Evolutionary conservation across 2,888 invertebrate species (phyloP), one percentile per base, ranked within the genome.

Genomic region (Cheilosia scutellata): DNA sequence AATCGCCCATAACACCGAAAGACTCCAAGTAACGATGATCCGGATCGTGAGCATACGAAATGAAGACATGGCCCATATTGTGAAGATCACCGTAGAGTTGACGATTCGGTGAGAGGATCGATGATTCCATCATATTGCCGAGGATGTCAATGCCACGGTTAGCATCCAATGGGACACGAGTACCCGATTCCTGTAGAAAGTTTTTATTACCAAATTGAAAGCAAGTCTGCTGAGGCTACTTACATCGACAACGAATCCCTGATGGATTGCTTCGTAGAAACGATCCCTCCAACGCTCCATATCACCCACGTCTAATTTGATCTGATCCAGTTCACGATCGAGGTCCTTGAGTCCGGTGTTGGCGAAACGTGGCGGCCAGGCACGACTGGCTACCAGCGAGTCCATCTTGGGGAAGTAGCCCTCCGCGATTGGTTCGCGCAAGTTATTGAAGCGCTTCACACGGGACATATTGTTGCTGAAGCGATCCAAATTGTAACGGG

Each of bases 381-480:
- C 93, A 0, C 96, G 93, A 89, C 96, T 96, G 29, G 96, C 94
- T 4, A 96, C 95, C 87, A 95, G 93, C 1, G 96, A 96, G 92
- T 97, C 96, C 90, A 97, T 93, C 92, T 97, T 97, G 5, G 97
- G 96, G 93, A 97, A 97, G 92, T 97, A 97, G 0, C 95, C 97
- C 91, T 97, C 96, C 0, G 92, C 91, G 87, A 97, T 96, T 13
- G 96, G 95, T 3, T 94, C 94, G 1, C 95, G 93, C 92, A 96
- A 94, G 90, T 96, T 94, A 87, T 94, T 94, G 88, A 94, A 94
- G 0, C 95, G 94, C 31, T 92, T 93, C 2, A 95, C 95, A 0
- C 96, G 94, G 0, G 93, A 90, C 89, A 97, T 90, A 4, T 94
- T 94, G 91, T 96, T 96, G 90, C 95, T 95, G 87, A 97, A 92